phyloP scores from a whole-genome alignment of 2,888 invertebrate genomes.

The Drosophila aldrichi region DNA sequence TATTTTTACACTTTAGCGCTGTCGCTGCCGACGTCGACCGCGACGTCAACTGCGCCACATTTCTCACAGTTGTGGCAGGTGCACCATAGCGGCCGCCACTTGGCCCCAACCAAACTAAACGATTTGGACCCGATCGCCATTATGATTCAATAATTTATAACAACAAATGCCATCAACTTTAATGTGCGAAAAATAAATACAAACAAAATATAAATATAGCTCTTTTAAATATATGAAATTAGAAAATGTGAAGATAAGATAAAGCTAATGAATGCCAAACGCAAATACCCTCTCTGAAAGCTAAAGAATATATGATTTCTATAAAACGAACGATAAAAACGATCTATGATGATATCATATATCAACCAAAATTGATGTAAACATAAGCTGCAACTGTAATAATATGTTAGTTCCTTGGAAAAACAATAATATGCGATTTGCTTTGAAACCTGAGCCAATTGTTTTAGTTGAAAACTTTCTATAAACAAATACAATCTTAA shows the following conservation, averaged over 20 bases:
- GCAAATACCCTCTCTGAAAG: neutral
- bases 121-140: constrained; percentile 32
- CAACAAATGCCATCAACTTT: constrained; percentile 5
- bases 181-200: constrained; percentile 8
- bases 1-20: constrained; percentile 68
- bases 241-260: constrained; percentile 3
- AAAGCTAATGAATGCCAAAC: neutral
- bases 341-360: too few species aligned
- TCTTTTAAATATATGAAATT: neutral
- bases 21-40: constrained; percentile 1
- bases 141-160: constrained; percentile 59
- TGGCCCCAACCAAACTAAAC: constrained; percentile 23
- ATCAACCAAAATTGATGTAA: too few species aligned
- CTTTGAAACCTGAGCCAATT: neutral
- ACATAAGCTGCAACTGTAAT: neutral
- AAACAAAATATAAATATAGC: constrained; percentile 7
- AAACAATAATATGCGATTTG: neutral
- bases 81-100: constrained; percentile 66
- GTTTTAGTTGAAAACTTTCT: neutral
- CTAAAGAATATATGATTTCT: neutral
- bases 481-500: neutral
- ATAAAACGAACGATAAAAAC: too few species aligned
- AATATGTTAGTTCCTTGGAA: neutral
- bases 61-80: constrained; percentile 64
- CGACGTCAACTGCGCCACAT: constrained; percentile 7